Evolutionary conservation across 1,140 invertebrate genomes (phyloP).

Genomic region (Drosophila neocordata): DNA sequence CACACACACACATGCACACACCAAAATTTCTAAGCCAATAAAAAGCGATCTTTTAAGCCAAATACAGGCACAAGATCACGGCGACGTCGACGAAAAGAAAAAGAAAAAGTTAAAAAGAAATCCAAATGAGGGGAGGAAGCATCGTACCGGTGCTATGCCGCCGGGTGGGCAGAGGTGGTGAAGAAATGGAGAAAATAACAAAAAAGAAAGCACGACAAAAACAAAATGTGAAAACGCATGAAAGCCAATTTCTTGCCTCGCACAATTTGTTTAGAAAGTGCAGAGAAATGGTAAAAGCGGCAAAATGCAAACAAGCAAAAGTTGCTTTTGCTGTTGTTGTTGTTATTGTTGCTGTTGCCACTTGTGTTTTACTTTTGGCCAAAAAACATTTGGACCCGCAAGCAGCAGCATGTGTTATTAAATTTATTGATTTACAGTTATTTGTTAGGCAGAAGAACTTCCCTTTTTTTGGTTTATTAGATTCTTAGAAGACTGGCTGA

Average conservation of each 20-base stretch:
- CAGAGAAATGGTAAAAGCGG: slow-evolving; percentile 82
- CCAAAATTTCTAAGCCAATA: slow-evolving; percentile 75
- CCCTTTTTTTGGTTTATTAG: no score
- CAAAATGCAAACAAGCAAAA: slow-evolving; percentile 78
- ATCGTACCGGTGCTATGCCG: neutral
- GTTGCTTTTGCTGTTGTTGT: neutral
- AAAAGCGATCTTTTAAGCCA: slow-evolving; percentile 68
- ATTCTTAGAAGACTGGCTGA: no score
- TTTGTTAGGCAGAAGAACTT: no score
- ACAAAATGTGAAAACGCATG: slow-evolving; percentile 81
- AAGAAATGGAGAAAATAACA: slow-evolving; percentile 19
- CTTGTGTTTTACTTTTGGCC: neutral
- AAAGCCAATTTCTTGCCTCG: slow-evolving; percentile 71
- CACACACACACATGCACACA: slow-evolving; percentile 9
- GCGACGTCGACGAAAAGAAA: slow-evolving; percentile 27
- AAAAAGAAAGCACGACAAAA: slow-evolving; percentile 81
- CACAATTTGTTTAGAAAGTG: slow-evolving; percentile 82
- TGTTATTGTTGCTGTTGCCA: neutral
- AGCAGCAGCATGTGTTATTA: slow-evolving; percentile 20
- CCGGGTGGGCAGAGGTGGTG: neutral
- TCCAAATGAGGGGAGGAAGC: slow-evolving; percentile 34
- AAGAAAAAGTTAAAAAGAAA: slow-evolving; percentile 72
- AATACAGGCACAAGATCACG: slow-evolving; percentile 40
- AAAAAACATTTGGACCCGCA: slow-evolving; percentile 69
- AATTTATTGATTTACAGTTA: no score